These are phyloP conservation scores for Candidula unifasciata DNA, from an alignment of 2,888 invertebrate genomes.

Conservation along the genomic window DNA sequence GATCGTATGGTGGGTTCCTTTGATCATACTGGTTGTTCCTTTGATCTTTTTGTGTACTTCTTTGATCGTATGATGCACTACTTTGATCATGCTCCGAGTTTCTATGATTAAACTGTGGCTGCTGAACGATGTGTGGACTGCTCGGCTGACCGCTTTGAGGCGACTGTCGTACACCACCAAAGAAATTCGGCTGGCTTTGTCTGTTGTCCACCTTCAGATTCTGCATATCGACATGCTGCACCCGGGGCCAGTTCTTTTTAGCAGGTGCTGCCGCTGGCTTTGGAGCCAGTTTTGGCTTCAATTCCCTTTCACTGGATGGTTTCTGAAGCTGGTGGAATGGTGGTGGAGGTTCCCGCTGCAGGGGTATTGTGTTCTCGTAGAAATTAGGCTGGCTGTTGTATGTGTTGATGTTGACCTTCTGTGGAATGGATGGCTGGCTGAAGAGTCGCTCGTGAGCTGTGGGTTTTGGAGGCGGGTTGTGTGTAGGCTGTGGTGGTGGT, in stretches of 20 bases:
- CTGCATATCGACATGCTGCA: conserved; percentile 66
- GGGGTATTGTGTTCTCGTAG: conserved; percentile 71
- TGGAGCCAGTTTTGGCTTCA: conserved; percentile 59
- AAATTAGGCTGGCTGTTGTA: conserved; percentile 68
- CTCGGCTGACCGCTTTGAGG: conserved; percentile 28
- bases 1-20: not conserved
- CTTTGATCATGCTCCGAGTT: conserved; percentile 23
- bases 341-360: conserved; percentile 65
- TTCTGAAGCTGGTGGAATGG: conserved; percentile 69
- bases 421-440: conserved; percentile 36
- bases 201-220: conserved; percentile 64
- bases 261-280: conserved; percentile 60
- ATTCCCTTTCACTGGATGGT: conserved; percentile 57
- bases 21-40: not conserved
- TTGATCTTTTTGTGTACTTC: not conserved
- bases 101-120: not conserved
- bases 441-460: conserved; percentile 55
- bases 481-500: conserved; percentile 50
- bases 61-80: conserved; percentile 10
- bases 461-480: conserved; percentile 48
- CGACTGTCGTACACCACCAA: conserved; percentile 36
- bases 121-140: conserved; percentile 39
- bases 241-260: conserved; percentile 64
- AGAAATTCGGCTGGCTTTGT: conserved; percentile 67
- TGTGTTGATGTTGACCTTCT: conserved; percentile 67